A percentile compares a stretch with the other conserved stretches of the same genome.
Evolutionary conservation across 1,140 invertebrate genomes (phyloP).

Genomic region (Latrodectus geometricus): DNA sequence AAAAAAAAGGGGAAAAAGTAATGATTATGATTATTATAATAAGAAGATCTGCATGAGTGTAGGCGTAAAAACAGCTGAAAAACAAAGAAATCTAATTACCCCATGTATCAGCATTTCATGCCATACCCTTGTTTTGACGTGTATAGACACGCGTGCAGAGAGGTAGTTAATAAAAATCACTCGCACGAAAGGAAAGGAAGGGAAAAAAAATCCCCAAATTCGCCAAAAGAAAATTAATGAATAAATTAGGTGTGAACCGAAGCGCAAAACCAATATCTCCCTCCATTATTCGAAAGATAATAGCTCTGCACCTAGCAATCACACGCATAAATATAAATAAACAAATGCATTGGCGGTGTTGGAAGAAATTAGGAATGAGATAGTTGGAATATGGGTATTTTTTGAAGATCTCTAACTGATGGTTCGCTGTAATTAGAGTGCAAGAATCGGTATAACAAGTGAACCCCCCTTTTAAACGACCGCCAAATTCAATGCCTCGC

Average conservation of each 20-base stretch:
- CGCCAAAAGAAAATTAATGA: constrained; percentile 38
- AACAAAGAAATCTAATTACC: neutral
- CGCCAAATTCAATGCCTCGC: constrained; percentile 31
- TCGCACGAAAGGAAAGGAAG: neutral
- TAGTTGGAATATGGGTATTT: neutral
- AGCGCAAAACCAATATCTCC: constrained; percentile 47
- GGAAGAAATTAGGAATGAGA: neutral
- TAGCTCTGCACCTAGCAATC: constrained; percentile 24
- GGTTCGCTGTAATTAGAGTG: constrained; percentile 45
- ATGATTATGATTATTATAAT: too few relatives aligned
- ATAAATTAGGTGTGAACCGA: constrained; percentile 41
- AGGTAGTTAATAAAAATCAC: constrained; percentile 44
- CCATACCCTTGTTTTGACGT: neutral
- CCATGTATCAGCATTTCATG: neutral
- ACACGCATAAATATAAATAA: constrained; percentile 32
- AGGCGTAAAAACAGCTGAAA: neutral
- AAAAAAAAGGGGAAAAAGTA: too few relatives aligned
- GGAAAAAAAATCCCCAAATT: constrained; percentile 2
- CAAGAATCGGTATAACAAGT: constrained; percentile 43
- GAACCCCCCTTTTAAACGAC: constrained; percentile 25
- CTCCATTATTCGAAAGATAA: constrained; percentile 26
- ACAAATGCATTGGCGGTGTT: neutral
- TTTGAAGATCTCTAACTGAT: constrained; percentile 3
- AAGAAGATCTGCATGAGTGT: too few relatives aligned
- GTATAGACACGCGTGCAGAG: constrained; percentile 17